A percentile compares a stretch with the other conserved stretches of the same genome.
phyloP scores from a whole-genome alignment of 2,888 invertebrate species.

The Apodemia duryi region DNA sequence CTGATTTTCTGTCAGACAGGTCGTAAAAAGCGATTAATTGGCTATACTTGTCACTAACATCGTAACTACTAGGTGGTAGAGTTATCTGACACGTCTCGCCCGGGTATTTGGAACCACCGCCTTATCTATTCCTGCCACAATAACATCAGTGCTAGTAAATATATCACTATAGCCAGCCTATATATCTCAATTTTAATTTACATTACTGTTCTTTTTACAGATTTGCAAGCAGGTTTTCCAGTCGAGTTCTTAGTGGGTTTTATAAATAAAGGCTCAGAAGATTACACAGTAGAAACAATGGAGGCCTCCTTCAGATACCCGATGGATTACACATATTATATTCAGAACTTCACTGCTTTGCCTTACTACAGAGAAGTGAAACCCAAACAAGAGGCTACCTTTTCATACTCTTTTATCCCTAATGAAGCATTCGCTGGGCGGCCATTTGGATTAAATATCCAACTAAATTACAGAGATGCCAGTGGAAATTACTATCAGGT shows the following conservation, averaged over 20 bases:
- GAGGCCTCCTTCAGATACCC: conserved; percentile 99
- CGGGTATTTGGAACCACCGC: too few relatives aligned
- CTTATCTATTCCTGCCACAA: too few relatives aligned
- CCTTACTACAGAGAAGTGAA: conserved; percentile 93
- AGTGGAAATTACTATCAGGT: conserved; percentile 81
- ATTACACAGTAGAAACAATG: conserved; percentile 94
- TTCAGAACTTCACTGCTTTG: conserved; percentile 98
- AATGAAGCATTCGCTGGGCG: conserved; percentile 98
- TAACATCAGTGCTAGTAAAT: too few relatives aligned
- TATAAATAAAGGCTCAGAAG: conserved; percentile 94
- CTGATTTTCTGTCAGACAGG: too few relatives aligned
- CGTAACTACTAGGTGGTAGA: too few relatives aligned
- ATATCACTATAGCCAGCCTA: too few relatives aligned
- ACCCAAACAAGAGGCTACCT: conserved; percentile 94
- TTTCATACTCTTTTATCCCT: conserved; percentile 96
- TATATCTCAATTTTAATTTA: too few relatives aligned
- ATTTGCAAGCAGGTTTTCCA: conserved; percentile 93
- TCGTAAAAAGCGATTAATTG: too few relatives aligned
- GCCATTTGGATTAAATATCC: conserved; percentile 96
- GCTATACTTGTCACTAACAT: too few relatives aligned
- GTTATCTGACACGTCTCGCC: too few relatives aligned
- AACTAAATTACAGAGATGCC: conserved; percentile 92
- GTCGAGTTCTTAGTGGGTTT: conserved; percentile 98
- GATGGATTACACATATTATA: conserved; percentile 98
- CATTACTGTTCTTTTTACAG: conserved; percentile 58